These are phyloP conservation scores for Seira ritae DNA, from an alignment of 2,888 invertebrate species.

Conservation along the genomic window DNA sequence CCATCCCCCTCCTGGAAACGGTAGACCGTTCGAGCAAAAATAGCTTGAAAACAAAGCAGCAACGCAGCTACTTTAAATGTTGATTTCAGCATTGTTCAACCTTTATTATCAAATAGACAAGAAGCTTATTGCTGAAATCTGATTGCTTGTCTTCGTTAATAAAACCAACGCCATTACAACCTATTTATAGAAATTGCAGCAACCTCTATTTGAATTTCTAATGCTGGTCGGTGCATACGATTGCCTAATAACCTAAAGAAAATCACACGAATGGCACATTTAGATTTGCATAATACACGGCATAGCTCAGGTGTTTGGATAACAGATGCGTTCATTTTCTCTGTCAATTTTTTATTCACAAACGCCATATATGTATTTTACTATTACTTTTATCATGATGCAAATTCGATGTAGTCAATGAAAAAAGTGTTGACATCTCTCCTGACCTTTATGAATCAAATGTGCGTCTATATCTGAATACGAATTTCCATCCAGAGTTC, in stretches of 20 bases:
- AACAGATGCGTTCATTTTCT: background rate
- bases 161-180: background rate
- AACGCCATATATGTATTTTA: background rate
- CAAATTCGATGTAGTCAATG: too few species aligned
- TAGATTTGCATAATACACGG: background rate
- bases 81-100: slow-evolving; percentile 17
- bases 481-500: background rate
- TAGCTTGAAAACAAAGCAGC: slow-evolving; percentile 38
- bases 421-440: background rate
- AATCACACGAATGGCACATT: background rate
- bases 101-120: background rate
- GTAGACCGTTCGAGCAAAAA: slow-evolving; percentile 20
- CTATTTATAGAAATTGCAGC: background rate
- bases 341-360: background rate
- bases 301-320: background rate
- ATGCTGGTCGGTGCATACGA: background rate
- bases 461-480: background rate
- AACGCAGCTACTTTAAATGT: background rate
- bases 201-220: background rate
- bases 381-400: background rate
- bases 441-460: background rate
- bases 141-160: slow-evolving; percentile 1
- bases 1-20: slow-evolving; percentile 4
- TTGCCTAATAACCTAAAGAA: background rate
- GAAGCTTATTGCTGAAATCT: background rate